Percentiles rank a stretch among this genome's conserved stretches.
Evolutionary conservation across 1,140 invertebrate genomes (phyloP).

Genomic region (Cotesia vestalis): DNA sequence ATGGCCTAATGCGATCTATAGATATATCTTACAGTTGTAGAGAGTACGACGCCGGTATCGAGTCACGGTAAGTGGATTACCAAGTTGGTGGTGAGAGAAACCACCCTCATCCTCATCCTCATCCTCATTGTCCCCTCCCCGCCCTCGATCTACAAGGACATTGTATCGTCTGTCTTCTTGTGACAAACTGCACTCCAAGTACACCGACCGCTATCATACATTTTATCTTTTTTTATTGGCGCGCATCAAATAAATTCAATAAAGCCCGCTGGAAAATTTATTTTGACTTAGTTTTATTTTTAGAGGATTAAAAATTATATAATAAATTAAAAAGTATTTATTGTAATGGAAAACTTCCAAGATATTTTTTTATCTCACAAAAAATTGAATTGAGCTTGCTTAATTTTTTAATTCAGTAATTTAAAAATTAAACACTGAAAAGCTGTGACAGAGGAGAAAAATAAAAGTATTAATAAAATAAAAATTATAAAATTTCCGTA

Average conservation of each 20-base stretch:
- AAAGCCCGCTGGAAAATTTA: too few species aligned
- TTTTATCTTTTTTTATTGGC: not conserved
- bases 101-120: constrained; percentile 39
- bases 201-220: not conserved
- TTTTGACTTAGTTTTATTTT: not conserved
- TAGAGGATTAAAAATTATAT: too few species aligned
- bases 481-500: too few species aligned
- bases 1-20: constrained; percentile 47
- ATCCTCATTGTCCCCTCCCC: not conserved
- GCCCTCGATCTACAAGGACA: too few species aligned
- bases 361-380: too few species aligned
- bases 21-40: constrained; percentile 31
- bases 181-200: constrained; percentile 20
- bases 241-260: not conserved
- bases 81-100: constrained; percentile 41
- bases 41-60: constrained; percentile 39
- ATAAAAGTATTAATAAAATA: too few species aligned
- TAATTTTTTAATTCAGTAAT: not conserved
- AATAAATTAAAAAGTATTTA: too few species aligned
- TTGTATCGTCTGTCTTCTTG: constrained; percentile 22
- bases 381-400: too few species aligned
- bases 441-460: too few species aligned
- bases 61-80: constrained; percentile 52
- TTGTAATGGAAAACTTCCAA: too few species aligned
- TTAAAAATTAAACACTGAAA: too few species aligned